phyloP scores from a whole-genome alignment of 2,113 vertebrate genomes.

The Phylloscopus trochilus region DNA sequence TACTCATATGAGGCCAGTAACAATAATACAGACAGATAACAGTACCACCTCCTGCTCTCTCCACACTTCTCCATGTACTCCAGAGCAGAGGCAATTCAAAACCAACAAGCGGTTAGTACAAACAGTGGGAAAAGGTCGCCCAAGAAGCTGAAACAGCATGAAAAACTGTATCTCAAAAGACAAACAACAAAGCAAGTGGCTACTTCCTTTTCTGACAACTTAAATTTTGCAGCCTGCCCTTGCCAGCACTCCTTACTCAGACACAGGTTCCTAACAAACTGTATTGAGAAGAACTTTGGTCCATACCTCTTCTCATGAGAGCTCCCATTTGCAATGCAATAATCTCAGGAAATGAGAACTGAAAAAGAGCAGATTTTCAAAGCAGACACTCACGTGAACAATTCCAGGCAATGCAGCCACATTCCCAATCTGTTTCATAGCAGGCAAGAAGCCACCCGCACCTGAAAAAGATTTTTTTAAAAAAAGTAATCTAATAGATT shows the following conservation, averaged over 20 bases:
- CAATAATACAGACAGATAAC: not conserved
- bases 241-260: not conserved
- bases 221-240: not conserved
- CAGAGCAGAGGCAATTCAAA: not conserved
- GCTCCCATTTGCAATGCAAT: not conserved
- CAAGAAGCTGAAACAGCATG: not conserved
- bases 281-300: not conserved
- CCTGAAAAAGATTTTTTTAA: conserved; percentile 63
- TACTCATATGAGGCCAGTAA: not conserved
- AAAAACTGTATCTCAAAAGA: not conserved
- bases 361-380: not conserved
- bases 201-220: not conserved
- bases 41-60: not conserved
- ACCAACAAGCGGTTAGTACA: not conserved
- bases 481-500: not conserved
- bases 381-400: conserved; percentile 83
- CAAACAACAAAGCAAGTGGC: not conserved
- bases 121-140: not conserved
- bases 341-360: not conserved
- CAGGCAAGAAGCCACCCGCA: conserved; percentile 92
- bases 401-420: conserved; percentile 96
- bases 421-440: conserved; percentile 98
- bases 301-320: not conserved
- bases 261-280: not conserved
- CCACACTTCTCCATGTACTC: not conserved